These are phyloP conservation scores for Villa cingulata DNA, from an alignment of 2,888 invertebrate species.

Conservation along the genomic window DNA sequence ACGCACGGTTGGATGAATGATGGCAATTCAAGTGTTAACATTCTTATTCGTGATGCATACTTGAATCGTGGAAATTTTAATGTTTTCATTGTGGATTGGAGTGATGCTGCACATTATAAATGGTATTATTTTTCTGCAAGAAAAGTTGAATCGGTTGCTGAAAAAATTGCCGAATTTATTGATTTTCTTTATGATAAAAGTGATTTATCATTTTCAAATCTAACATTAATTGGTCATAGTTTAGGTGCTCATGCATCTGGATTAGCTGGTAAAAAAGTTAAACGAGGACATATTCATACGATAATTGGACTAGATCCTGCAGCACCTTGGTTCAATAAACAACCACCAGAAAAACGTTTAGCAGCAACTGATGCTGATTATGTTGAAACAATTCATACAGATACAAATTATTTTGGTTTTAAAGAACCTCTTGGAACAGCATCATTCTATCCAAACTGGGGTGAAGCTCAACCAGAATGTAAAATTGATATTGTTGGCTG, in stretches of 20 bases:
- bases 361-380: conserved; percentile 14
- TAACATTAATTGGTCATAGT: conserved; percentile 44
- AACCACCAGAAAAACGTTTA: conserved; percentile 15
- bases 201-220: conserved; percentile 35
- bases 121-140: background rate
- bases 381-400: conserved; percentile 22
- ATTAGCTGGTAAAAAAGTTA: conserved; percentile 42
- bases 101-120: conserved; percentile 32
- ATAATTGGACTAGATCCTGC: conserved; percentile 34
- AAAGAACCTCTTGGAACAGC: conserved; percentile 15
- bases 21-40: conserved; percentile 28
- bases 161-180: conserved; percentile 21
- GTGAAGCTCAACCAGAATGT: conserved; percentile 21
- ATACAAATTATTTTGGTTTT: conserved; percentile 16
- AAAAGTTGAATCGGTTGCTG: conserved; percentile 16
- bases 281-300: conserved; percentile 39
- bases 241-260: conserved; percentile 45
- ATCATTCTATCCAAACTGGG: conserved; percentile 22
- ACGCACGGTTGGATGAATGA: conserved; percentile 43
- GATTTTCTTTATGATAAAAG: conserved; percentile 36
- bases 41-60: conserved; percentile 28
- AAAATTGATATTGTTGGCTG: conserved; percentile 21
- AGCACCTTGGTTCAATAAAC: conserved; percentile 19
- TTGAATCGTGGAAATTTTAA: conserved; percentile 40
- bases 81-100: conserved; percentile 44